A percentile compares a stretch with the other conserved stretches of the same genome.
Conservation (phyloP, 2,888 invertebrate species). For the Saturnia pavonia region DNA sequence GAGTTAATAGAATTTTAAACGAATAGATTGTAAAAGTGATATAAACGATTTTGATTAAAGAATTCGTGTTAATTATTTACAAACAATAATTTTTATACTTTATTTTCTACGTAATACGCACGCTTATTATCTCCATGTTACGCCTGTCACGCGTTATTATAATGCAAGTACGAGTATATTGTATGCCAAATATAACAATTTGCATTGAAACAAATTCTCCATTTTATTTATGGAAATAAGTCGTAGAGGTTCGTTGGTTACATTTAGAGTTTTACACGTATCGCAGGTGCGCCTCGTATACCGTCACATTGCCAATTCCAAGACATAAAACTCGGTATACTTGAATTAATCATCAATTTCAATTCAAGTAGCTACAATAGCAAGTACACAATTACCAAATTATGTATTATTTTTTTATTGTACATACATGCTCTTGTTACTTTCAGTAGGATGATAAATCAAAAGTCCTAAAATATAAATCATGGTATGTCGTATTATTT, state of each 20-base stretch:
- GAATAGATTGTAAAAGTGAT: neutral
- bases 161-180: neutral
- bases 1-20: neutral
- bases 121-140: neutral
- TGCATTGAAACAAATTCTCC: neutral
- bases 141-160: neutral
- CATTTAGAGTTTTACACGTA: slow-evolving; percentile 19
- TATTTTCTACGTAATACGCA: neutral
- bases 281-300: slow-evolving; percentile 18
- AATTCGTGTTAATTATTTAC: neutral
- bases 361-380: neutral
- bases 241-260: slow-evolving; percentile 11
- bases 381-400: neutral
- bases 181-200: neutral
- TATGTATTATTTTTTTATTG: neutral
- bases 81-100: neutral
- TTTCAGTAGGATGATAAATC: too few species aligned
- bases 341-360: neutral
- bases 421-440: too few species aligned
- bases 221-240: slow-evolving; percentile 17
- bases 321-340: slow-evolving; percentile 14
- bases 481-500: too few species aligned
- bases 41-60: neutral
- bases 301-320: slow-evolving; percentile 16
- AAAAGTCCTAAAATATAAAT: too few species aligned